A percentile compares a stretch with the other conserved stretches of the same genome.
Evolutionary conservation across 2,797 vertebrate genomes (phyloP).

Genomic region (Scyliorhinus canicula): DNA sequence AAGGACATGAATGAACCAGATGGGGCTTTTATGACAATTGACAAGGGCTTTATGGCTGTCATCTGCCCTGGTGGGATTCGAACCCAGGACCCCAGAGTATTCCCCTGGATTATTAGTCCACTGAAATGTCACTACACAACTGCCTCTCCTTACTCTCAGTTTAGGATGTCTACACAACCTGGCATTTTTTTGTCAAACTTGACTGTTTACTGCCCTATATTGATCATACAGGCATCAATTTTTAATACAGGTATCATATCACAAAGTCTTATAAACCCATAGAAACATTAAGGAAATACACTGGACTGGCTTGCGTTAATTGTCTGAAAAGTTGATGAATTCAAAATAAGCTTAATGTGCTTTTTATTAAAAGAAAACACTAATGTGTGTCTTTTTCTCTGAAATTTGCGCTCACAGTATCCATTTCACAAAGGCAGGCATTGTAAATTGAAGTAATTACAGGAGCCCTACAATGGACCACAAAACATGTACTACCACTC

Average conservation of each 20-base stretch:
- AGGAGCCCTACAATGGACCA: not conserved
- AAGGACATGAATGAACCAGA: no score
- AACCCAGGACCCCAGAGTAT: no score
- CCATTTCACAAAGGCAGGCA: not conserved
- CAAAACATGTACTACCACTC: not conserved
- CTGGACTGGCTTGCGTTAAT: not conserved
- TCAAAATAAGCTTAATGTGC: not conserved
- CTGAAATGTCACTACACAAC: no score
- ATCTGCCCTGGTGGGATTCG: no score
- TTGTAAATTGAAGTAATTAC: not conserved
- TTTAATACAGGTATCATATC: no score
- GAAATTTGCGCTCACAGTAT: not conserved
- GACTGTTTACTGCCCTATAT: not conserved
- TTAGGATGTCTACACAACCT: not conserved
- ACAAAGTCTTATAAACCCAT: not conserved
- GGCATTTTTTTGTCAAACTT: not conserved
- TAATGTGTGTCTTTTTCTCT: not conserved
- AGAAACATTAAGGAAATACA: not conserved
- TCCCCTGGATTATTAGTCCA: no score
- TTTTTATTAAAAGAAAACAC: not conserved
- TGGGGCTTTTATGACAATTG: no score
- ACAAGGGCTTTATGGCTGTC: no score
- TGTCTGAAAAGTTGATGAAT: not conserved
- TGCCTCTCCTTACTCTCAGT: no score
- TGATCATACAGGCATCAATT: not conserved